A percentile compares a stretch with the other conserved stretches of the same genome.
phyloP scores from a whole-genome alignment of 1,140 invertebrate species.

The Dinothrombium tinctorium region DNA sequence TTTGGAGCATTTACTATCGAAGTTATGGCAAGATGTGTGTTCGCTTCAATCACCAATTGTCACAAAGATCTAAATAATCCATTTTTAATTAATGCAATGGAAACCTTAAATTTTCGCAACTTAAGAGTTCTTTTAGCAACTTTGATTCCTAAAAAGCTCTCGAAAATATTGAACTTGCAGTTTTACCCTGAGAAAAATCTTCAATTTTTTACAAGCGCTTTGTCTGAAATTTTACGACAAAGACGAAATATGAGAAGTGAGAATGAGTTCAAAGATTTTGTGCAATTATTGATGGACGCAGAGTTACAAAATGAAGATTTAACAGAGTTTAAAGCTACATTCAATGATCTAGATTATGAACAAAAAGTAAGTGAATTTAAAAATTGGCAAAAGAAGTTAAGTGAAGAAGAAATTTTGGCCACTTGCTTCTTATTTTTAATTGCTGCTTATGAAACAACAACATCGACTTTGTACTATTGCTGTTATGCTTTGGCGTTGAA shows the following conservation, averaged over 20 bases:
- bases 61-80: conserved; percentile 23
- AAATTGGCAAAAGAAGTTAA: neutral
- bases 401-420: conserved; percentile 33
- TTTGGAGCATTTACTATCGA: conserved; percentile 28
- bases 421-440: conserved; percentile 36
- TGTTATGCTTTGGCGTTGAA: conserved; percentile 30
- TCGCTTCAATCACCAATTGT: conserved; percentile 27
- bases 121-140: neutral
- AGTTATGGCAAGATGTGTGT: conserved; percentile 31
- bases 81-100: neutral
- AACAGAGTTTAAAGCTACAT: no score
- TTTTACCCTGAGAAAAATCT: neutral
- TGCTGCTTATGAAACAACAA: conserved; percentile 37
- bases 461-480: conserved; percentile 28
- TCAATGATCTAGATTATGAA: neutral
- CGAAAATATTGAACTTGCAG: neutral
- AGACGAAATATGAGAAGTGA: neutral
- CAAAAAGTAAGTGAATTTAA: neutral
- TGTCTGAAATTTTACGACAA: neutral
- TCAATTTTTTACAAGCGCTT: neutral
- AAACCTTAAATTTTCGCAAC: neutral
- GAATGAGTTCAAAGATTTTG: neutral
- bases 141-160: neutral
- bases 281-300: neutral
- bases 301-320: neutral